Evolutionary conservation across 2,888 invertebrate species (phyloP).

Genomic region (Eilema sororculum): DNA sequence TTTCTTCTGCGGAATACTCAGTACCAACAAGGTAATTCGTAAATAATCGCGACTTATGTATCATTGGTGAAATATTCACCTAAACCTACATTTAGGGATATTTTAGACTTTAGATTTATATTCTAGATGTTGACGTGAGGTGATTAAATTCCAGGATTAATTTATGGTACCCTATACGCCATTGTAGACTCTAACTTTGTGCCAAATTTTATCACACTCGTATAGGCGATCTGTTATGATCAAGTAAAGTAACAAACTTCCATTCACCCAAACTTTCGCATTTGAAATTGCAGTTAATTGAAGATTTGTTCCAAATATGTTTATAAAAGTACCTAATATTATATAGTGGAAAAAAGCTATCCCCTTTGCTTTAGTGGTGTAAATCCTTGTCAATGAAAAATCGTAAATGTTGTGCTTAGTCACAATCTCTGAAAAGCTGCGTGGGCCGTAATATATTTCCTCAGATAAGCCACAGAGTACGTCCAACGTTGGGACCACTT

Average conservation of each 20-base stretch:
- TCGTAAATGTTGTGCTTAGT: conserved; percentile 44
- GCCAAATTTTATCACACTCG: no score
- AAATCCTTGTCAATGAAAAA: conserved; percentile 39
- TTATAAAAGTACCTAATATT: not conserved
- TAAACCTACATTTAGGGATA: no score
- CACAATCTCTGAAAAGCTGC: conserved; percentile 44
- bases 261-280: not conserved
- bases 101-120: no score
- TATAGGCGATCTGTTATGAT: no score
- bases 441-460: conserved; percentile 51
- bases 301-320: not conserved
- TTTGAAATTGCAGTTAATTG: not conserved
- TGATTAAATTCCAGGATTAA: no score
- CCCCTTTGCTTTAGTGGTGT: conserved; percentile 14
- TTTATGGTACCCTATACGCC: no score
- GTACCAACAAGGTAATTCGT: no score
- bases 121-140: no score
- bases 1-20: no score
- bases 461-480: conserved; percentile 53
- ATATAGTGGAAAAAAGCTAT: conserved; percentile 15
- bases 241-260: not conserved
- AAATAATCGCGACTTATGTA: no score
- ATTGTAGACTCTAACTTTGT: no score
- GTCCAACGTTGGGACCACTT: conserved; percentile 39
- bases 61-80: no score